Evolutionary conservation across 2,888 invertebrate species (phyloP).

Genomic region (Heteromurus nitidus): DNA sequence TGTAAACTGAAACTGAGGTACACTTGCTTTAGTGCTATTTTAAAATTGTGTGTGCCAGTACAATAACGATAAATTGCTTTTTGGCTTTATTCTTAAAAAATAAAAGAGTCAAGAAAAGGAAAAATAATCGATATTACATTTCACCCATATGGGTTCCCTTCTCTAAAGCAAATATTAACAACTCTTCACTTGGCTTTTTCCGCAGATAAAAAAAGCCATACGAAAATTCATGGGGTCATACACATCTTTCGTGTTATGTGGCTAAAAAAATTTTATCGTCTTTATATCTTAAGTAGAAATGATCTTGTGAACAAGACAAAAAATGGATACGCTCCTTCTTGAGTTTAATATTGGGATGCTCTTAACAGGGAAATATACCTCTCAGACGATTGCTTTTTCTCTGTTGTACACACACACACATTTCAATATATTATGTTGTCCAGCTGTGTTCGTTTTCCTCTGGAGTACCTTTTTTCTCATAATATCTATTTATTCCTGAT

Average conservation of each 20-base stretch:
- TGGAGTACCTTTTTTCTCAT: constrained; percentile 18
- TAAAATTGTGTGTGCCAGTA: neutral
- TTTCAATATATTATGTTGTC: constrained; percentile 32
- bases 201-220: neutral
- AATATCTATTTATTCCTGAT: constrained; percentile 30
- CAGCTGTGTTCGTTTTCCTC: constrained; percentile 29
- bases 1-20: neutral
- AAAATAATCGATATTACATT: neutral
- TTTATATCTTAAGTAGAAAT: neutral
- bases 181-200: constrained; percentile 4
- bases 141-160: neutral
- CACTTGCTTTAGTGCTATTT: neutral
- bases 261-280: constrained; percentile 10
- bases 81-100: neutral
- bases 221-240: neutral
- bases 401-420: no score
- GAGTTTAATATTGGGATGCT: neutral
- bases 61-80: constrained; percentile 3
- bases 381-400: no score
- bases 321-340: neutral
- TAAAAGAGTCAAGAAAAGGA: neutral
- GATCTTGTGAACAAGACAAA: constrained; percentile 23
- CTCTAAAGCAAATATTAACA: constrained; percentile 4
- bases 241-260: no score
- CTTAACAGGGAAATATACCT: neutral